Conservation (phyloP, 2,113 vertebrate genomes). For the Oryzias javanicus region DNA sequence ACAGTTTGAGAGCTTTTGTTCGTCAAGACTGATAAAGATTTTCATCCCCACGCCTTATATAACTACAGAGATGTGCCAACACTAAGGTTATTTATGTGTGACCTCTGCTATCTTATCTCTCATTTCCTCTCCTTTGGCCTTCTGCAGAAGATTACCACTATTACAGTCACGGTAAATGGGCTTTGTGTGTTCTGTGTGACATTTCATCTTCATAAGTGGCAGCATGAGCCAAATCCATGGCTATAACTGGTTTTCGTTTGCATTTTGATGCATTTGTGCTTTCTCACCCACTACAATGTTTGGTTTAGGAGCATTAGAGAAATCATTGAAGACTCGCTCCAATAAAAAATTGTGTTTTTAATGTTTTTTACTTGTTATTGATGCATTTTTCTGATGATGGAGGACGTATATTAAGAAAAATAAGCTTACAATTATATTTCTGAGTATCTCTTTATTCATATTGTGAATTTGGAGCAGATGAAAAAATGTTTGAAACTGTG, state of each 20-base stretch:
- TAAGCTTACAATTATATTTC: no score
- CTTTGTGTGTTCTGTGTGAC: constrained; percentile 58
- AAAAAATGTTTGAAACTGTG: no score
- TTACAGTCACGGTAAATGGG: constrained; percentile 97
- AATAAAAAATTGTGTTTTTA: no score
- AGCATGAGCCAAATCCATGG: constrained; percentile 56
- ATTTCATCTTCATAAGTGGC: constrained; percentile 51
- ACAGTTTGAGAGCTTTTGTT: no score
- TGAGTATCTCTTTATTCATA: no score
- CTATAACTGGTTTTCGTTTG: constrained; percentile 10
- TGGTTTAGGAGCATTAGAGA: no score
- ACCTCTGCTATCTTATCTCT: constrained; percentile 71
- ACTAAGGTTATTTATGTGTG: constrained; percentile 48
- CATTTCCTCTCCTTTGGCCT: constrained; percentile 74
- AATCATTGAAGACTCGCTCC: no score
- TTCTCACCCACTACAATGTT: constrained; percentile 4
- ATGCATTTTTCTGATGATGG: no score
- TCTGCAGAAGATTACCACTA: constrained; percentile 97
- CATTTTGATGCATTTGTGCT: constrained; percentile 4
- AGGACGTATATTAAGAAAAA: no score
- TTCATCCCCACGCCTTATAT: neutral
- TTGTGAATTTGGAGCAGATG: no score
- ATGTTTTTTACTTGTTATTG: no score
- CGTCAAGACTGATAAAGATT: neutral
- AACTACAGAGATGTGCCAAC: constrained; percentile 43